Base-by-base conservation (phyloP, 1,140 invertebrate genomes). In the Drosophila trapezifrons region DNA sequence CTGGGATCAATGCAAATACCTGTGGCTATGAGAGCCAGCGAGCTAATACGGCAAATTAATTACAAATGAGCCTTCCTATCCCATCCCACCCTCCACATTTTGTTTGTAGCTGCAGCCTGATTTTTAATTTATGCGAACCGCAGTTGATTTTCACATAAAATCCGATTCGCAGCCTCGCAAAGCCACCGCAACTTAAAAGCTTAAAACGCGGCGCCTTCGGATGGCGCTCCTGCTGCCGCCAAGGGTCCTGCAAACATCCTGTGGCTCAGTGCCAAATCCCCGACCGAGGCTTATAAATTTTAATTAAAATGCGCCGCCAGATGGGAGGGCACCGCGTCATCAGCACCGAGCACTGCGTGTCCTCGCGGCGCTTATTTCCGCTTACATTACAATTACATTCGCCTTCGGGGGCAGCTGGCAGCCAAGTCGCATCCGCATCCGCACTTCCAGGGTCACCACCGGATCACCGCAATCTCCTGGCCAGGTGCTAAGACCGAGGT, bases 311-410 rank as follows among this genome's bases (percentile, higher is more conserved):
- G 83, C 83, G 67, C 57, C 65, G 38, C 65, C 74, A 78, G 57
- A 59, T 63, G 60, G 54, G 60, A 60, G 40, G 37, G 18, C 66
- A 56, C 35, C 60, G 22, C 80, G 51, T 66, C 79, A 70, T 71
- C 80, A 74, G 66, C 76, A 65, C 60, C 58, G 62, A 65, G 72
- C 69, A 57, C 25, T 58, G 65, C 67, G 65, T 71, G 65, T 71
- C 37, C 65, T 58, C 40, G 66, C 57, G 66, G 69, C 56, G 84
- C 84, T 87, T 87, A 87, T 87, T 87, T 87, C 83, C 83, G 83
- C 84, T 87, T 87, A 87, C 83, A 87, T 87, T 87, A 87, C 83
- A 87, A 87, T 87, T 87, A 87, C 83, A 87, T 87, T 87, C 45
- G 73, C 59, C 54, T 54, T n/a, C 12, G 45, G 51, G 51, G 62